Evolutionary conservation across 2,797 vertebrate species (phyloP).

Genomic region (Fratercula arctica): DNA sequence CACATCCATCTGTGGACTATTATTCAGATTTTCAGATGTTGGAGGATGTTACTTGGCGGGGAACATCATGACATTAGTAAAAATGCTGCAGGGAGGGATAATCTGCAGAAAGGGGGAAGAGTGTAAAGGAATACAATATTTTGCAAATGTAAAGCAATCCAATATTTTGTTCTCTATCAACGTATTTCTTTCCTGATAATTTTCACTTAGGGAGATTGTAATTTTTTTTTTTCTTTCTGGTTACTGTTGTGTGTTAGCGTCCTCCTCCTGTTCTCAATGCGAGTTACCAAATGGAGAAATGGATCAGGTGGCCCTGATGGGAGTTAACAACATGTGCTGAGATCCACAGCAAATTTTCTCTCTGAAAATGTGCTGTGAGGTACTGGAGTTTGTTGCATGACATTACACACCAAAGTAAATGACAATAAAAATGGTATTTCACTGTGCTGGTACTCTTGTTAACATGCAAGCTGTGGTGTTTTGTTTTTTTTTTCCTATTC

Average conservation of each 20-base stretch:
- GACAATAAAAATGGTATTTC: neutral
- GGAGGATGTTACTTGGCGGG: neutral
- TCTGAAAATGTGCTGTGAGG: neutral
- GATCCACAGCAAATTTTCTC: neutral
- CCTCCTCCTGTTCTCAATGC: neutral
- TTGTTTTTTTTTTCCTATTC: too few species aligned
- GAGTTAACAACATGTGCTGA: neutral
- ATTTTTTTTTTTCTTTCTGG: neutral
- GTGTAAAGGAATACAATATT: neutral
- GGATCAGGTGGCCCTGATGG: neutral
- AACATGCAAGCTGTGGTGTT: neutral
- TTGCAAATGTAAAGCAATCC: too few species aligned
- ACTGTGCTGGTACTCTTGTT: neutral
- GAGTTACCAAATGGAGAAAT: neutral
- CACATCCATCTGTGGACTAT: neutral
- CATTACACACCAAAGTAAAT: neutral
- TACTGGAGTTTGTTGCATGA: neutral
- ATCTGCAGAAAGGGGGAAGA: neutral
- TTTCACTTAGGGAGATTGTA: neutral
- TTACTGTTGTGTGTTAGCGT: neutral
- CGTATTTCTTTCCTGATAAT: neutral
- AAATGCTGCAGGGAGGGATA: neutral
- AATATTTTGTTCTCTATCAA: neutral
- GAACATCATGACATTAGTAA: neutral
- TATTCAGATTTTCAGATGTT: neutral